Base-by-base conservation (phyloP, 2,113 vertebrate genomes). In the Formicarius rufipectus region DNA sequence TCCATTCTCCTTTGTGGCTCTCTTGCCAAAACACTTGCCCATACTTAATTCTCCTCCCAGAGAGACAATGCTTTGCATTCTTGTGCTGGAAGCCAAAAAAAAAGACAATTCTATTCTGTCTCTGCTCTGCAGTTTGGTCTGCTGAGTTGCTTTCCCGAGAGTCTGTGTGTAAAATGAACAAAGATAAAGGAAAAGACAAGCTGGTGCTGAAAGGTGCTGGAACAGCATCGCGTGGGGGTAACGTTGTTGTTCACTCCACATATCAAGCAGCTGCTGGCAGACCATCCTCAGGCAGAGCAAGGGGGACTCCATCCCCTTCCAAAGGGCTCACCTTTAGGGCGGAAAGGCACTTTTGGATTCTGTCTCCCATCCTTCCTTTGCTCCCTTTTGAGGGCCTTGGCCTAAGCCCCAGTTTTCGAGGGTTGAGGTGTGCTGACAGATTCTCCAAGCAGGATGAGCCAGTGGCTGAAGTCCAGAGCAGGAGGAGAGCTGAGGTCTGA, bases 21-120 rank as follows among this genome's bases (percentile, higher is more conserved):
- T 84, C 71, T 96, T 96, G 95, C 96, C 93, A 97, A 93, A 96
- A 95, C 91, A 83, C 92, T 96, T 92, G 84, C 69, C 90, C 83
- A 79, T 94, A 85, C 87, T 94, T 96, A 96, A 95, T 89, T 91
- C 75, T 89, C 49, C 87, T 94, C 87, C 94, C 77, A 79, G 93
- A 96, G 94, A 94, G 88, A 86, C 77, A 72, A 83, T 96, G 85
- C 81, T 96, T 89, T 67, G 49, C 88, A 96, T 96, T 96, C 73
- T 90, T 91, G 75, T 49, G 50, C 94, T 73, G 52, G 63, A 95
- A 95, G 95, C 85, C 90, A 92, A 89, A 31, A 53, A 58, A 56
- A 71, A 68, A 90, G 80, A 89, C 91, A 79, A 89, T 80, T 50
- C 58, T 58, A 77, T 95, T 94, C 88, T 92, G 92, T 95, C 92